phyloP scores from a whole-genome alignment of 2,113 vertebrate species.

The Perca flavescens region DNA sequence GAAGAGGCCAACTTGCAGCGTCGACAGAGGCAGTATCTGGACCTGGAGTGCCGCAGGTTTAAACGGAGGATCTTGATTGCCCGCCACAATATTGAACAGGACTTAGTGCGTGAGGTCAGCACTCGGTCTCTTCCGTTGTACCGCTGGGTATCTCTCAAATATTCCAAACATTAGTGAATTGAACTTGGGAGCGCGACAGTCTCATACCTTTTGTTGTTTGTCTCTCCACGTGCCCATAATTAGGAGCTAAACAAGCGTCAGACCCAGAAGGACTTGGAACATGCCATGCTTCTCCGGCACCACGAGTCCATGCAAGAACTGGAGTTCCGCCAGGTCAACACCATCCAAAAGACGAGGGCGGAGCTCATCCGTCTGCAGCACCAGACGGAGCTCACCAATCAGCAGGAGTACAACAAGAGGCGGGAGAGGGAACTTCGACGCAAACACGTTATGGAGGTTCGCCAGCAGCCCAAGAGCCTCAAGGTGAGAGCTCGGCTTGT shows the following conservation, averaged over 20 bases:
- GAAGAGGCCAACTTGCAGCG: conserved; percentile 97
- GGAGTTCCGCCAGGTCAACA: conserved; percentile 97
- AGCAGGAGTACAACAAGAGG: conserved; percentile 99
- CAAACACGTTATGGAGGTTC: conserved; percentile 98
- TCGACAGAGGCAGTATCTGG: conserved; percentile 95
- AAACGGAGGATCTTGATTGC: conserved; percentile 97
- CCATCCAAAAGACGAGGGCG: conserved; percentile 94
- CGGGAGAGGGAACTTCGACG: conserved; percentile 95
- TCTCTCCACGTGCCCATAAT: conserved; percentile 13
- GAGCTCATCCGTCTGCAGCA: conserved; percentile 97
- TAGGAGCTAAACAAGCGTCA: conserved; percentile 98
- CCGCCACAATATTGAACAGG: conserved; percentile 95
- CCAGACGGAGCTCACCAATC: conserved; percentile 99
- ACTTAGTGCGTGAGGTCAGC: conserved; percentile 94
- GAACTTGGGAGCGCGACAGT: not conserved
- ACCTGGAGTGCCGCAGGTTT: conserved; percentile 96
- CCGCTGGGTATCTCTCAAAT: not conserved
- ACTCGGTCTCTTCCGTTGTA: not conserved
- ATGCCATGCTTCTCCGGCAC: conserved; percentile 97
- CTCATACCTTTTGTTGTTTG: not conserved
- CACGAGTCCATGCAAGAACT: conserved; percentile 99
- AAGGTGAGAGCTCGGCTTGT: conserved; percentile 85
- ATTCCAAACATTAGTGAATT: not conserved
- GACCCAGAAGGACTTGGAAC: conserved; percentile 98
- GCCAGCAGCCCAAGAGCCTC: conserved; percentile 98